phyloP scores from a whole-genome alignment of 2,797 vertebrate species.

The Otus scops region DNA sequence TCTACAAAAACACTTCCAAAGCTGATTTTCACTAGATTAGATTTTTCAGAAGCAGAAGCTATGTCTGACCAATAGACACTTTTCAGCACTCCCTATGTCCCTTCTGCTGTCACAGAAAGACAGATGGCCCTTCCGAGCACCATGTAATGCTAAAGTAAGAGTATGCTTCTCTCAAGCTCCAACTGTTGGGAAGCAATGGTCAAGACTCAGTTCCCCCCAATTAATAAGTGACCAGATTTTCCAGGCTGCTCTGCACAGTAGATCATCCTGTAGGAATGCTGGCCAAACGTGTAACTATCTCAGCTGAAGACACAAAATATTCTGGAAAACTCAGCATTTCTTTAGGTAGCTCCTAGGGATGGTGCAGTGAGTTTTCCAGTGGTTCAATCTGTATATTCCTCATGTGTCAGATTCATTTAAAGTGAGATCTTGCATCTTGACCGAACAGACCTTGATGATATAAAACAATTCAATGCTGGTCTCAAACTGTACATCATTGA shows the following conservation, averaged over 20 bases:
- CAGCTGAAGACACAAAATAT: neutral
- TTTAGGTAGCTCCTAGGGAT: neutral
- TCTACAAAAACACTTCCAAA: neutral
- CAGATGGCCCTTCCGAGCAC: neutral
- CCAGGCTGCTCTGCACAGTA: neutral
- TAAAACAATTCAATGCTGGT: neutral
- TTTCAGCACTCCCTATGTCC: neutral
- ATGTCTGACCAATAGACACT: neutral
- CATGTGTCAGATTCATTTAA: neutral
- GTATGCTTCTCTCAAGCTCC: neutral
- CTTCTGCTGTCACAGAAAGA: neutral
- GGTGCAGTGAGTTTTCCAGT: neutral
- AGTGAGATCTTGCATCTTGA: neutral
- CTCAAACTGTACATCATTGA: neutral
- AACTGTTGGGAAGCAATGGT: neutral
- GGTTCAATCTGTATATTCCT: neutral
- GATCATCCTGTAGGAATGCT: neutral
- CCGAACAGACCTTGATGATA: neutral
- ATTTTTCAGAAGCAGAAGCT: neutral
- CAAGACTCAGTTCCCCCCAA: neutral
- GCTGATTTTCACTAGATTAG: neutral
- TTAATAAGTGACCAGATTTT: neutral
- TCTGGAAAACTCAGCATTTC: neutral
- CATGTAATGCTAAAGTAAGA: neutral
- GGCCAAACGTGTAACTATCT: neutral